Percentiles rank a stretch among this genome's conserved stretches.
Evolutionary conservation across 1,140 invertebrate genomes (phyloP).

Genomic region (Trichonephila clavipes): DNA sequence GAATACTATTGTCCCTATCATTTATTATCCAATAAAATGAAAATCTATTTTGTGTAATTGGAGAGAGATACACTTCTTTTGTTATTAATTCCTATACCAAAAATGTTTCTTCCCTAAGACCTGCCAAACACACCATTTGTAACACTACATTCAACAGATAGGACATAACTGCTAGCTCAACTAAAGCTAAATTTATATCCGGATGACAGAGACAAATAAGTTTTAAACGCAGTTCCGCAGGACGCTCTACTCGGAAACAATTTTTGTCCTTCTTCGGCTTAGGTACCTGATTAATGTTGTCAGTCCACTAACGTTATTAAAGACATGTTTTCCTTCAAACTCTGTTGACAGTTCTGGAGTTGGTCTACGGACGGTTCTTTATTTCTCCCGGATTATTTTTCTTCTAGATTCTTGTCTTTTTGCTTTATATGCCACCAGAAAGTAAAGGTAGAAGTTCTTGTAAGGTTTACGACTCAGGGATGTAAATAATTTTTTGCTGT

Average conservation of each 20-base stretch:
- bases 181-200: conserved; percentile 48
- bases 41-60: too few relatives aligned
- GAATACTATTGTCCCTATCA: too few relatives aligned
- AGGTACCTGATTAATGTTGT: conserved; percentile 41
- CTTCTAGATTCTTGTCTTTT: background rate
- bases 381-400: background rate
- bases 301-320: conserved; percentile 45
- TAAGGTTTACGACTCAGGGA: too few relatives aligned
- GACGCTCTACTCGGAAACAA: conserved; percentile 33
- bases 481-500: too few relatives aligned
- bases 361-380: background rate
- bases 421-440: background rate
- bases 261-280: conserved; percentile 41
- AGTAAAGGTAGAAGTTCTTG: background rate
- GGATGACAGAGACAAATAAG: conserved; percentile 44
- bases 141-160: conserved; percentile 27
- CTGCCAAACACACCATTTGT: background rate
- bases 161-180: conserved; percentile 7
- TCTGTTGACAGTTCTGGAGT: background rate
- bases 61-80: too few relatives aligned
- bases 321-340: conserved; percentile 47
- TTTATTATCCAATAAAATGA: too few relatives aligned
- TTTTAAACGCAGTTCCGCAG: conserved; percentile 27
- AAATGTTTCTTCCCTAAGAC: background rate
- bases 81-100: background rate